A percentile compares a stretch with the other conserved stretches of the same genome.
Evolutionary conservation across 2,888 invertebrate species (phyloP).

Genomic region (Drosophila imparisetae): DNA sequence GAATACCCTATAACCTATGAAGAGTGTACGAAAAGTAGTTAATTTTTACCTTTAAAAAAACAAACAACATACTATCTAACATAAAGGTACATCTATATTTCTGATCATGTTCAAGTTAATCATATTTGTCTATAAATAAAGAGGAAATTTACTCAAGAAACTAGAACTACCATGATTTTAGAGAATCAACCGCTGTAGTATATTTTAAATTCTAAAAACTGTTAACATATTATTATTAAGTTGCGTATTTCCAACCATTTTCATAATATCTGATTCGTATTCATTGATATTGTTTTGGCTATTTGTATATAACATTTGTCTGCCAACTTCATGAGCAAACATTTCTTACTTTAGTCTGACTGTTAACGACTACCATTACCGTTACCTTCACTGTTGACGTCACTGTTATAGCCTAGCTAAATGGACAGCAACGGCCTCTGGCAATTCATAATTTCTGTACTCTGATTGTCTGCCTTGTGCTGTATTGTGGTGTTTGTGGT

Average conservation of each 20-base stretch:
- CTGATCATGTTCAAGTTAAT: background rate
- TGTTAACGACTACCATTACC: conserved; percentile 12
- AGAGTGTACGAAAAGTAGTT: background rate
- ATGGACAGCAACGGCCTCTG: conserved; percentile 61
- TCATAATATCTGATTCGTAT: background rate
- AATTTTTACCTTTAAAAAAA: background rate
- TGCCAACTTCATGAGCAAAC: conserved; percentile 49
- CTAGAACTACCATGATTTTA: background rate
- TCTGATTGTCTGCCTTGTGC: conserved; percentile 37
- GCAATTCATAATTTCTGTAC: conserved; percentile 69
- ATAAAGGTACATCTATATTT: background rate
- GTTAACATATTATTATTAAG: background rate
- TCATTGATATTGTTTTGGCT: background rate
- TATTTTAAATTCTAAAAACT: background rate
- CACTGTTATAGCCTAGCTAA: conserved; percentile 43
- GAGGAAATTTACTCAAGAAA: background rate
- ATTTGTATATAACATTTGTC: conserved; percentile 30
- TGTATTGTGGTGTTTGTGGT: conserved; percentile 38
- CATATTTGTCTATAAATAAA: background rate
- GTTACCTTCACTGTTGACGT: conserved; percentile 15
- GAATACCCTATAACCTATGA: background rate
- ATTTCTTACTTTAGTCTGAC: conserved; percentile 29
- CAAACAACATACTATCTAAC: background rate
- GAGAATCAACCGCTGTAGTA: background rate
- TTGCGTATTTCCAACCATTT: background rate